Conservation (phyloP, 2,113 vertebrate genomes). For the Pelecanus crispus region DNA sequence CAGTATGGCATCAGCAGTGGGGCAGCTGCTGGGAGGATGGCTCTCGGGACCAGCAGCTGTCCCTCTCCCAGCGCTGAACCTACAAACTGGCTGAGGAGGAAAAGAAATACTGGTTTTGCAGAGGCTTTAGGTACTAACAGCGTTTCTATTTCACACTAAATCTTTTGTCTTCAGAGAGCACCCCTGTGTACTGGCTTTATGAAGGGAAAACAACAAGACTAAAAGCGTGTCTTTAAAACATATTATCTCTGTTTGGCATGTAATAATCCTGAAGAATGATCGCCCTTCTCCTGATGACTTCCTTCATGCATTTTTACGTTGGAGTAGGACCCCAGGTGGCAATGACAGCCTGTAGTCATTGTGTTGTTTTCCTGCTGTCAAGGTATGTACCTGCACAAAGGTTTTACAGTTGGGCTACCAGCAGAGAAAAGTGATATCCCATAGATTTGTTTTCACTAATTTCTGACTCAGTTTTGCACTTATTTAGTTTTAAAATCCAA, state of each 20-base stretch:
- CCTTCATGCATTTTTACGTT: not conserved
- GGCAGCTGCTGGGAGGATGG: not conserved
- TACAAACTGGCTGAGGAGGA: not conserved
- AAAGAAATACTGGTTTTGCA: not conserved
- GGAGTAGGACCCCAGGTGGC: not conserved
- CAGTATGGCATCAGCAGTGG: not conserved
- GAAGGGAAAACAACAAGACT: not conserved
- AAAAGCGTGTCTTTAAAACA: not conserved
- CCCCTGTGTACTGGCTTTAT: not conserved
- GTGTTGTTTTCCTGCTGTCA: not conserved
- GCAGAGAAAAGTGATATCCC: not conserved
- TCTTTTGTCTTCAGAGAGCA: not conserved
- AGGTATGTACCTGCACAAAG: not conserved
- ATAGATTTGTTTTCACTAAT: not conserved
- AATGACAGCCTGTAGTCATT: not conserved
- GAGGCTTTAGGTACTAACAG: not conserved
- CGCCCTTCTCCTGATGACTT: not conserved
- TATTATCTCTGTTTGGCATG: not conserved
- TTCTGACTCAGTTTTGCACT: not conserved
- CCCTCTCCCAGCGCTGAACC: not conserved
- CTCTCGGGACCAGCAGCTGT: not conserved
- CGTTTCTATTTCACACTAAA: not conserved
- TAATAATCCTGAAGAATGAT: not conserved
- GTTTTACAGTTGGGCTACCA: not conserved
- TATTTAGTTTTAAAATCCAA: not conserved